Evolutionary conservation across 2,888 invertebrate species (phyloP).

Genomic region (Ophion costatus): DNA sequence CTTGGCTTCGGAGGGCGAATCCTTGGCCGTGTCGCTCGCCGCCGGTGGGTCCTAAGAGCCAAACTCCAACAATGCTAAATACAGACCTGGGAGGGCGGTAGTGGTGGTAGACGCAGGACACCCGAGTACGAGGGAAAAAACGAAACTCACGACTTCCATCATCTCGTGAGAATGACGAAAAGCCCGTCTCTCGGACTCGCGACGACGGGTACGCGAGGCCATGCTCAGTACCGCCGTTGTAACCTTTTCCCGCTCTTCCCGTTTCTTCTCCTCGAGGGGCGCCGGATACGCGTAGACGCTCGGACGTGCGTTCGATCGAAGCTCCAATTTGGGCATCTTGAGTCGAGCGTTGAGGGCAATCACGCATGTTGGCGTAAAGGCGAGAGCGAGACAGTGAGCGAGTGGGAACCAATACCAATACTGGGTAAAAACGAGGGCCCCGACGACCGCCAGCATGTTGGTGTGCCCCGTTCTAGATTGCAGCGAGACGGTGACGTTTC

Average conservation of each 20-base stretch:
- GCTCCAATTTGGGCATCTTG: conserved; percentile 96
- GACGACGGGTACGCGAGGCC: conserved; percentile 95
- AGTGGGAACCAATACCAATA: conserved; percentile 99
- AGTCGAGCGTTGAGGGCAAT: conserved; percentile 97
- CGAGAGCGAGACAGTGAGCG: conserved; percentile 96
- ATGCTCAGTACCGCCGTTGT: conserved; percentile 99
- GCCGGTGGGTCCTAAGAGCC: conserved; percentile 76
- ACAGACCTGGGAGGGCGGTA: too few species aligned
- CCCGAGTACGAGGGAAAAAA: background rate
- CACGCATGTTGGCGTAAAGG: conserved; percentile 97
- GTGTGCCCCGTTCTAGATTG: conserved; percentile 99
- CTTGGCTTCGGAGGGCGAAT: conserved; percentile 72
- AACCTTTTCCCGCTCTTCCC: conserved; percentile 98
- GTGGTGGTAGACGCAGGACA: too few species aligned
- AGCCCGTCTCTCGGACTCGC: conserved; percentile 89
- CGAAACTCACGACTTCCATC: conserved; percentile 91
- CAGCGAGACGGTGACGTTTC: conserved; percentile 97
- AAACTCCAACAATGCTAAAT: conserved; percentile 35
- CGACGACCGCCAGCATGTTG: conserved; percentile 98
- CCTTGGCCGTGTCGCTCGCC: conserved; percentile 57
- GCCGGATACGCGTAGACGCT: conserved; percentile 98
- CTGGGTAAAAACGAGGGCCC: conserved; percentile 98
- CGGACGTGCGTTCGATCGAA: conserved; percentile 96
- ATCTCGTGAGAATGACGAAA: conserved; percentile 87
- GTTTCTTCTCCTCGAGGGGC: conserved; percentile 98